Evolutionary conservation across 2,888 invertebrate species (phyloP).

Genomic region (Nomada fabriciana): DNA sequence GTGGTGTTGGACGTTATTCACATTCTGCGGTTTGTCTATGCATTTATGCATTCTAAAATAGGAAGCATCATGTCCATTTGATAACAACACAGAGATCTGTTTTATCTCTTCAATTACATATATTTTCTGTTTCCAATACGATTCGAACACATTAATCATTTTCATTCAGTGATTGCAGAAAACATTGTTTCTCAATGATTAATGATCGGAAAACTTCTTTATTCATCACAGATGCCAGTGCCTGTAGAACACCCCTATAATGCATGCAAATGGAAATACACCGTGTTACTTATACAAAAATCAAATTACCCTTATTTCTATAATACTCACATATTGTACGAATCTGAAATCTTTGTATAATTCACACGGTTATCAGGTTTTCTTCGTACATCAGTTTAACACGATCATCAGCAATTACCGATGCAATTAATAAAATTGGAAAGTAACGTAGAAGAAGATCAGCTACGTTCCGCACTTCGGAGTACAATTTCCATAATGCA

Average conservation of each 20-base stretch:
- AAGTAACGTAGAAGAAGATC: constrained; percentile 40
- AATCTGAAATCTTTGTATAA: not conserved
- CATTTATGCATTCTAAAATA: too few relatives aligned
- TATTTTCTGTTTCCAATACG: not conserved
- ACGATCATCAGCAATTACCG: not conserved
- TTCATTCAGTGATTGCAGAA: not conserved
- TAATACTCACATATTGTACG: not conserved
- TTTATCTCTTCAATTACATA: not conserved
- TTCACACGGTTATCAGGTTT: not conserved
- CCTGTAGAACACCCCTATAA: not conserved
- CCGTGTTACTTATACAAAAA: not conserved
- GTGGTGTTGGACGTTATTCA: too few relatives aligned
- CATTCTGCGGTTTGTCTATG: too few relatives aligned
- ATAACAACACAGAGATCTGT: not conserved
- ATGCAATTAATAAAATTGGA: constrained; percentile 27
- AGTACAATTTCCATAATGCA: constrained; percentile 64
- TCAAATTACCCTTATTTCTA: not conserved
- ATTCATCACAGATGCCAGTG: not conserved
- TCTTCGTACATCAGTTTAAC: not conserved
- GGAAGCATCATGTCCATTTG: too few relatives aligned
- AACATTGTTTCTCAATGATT: too few relatives aligned
- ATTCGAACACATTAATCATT: not conserved
- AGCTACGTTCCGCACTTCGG: constrained; percentile 43
- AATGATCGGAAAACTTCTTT: not conserved
- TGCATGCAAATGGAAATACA: not conserved